Conservation (phyloP, 2,797 vertebrate species). For the Darevskia nairensis region DNA sequence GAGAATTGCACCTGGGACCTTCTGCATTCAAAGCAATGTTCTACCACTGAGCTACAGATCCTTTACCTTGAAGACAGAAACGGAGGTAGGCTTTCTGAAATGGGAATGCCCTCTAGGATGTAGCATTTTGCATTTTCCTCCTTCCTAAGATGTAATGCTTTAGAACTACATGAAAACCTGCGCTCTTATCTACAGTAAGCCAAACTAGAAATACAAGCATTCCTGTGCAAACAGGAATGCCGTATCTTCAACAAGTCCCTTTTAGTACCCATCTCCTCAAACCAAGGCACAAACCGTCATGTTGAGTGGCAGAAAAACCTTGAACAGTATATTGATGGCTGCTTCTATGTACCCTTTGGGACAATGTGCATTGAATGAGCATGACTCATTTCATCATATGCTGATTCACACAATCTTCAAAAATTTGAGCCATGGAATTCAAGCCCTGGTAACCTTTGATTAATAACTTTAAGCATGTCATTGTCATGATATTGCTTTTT, state of each 20-base stretch:
- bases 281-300: not conserved
- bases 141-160: not conserved
- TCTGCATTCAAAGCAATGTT: too few species aligned
- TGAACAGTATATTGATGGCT: not conserved
- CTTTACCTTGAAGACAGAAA: too few species aligned
- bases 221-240: not conserved
- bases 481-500: not conserved
- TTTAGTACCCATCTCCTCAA: not conserved
- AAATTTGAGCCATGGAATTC: not conserved
- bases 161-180: not conserved
- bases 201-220: not conserved
- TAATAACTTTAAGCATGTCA: not conserved
- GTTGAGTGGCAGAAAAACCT: conserved; percentile 15
- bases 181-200: not conserved
- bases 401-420: not conserved
- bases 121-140: not conserved
- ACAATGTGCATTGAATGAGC: conserved; percentile 11
- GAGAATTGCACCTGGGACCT: too few species aligned
- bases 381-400: not conserved
- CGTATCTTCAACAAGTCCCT: not conserved
- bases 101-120: not conserved
- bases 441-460: not conserved
- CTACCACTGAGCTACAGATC: too few species aligned
- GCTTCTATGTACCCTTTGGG: not conserved
- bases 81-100: not conserved